Conservation (phyloP, 2,888 invertebrate species). For the Meiosimyza platycephala region DNA sequence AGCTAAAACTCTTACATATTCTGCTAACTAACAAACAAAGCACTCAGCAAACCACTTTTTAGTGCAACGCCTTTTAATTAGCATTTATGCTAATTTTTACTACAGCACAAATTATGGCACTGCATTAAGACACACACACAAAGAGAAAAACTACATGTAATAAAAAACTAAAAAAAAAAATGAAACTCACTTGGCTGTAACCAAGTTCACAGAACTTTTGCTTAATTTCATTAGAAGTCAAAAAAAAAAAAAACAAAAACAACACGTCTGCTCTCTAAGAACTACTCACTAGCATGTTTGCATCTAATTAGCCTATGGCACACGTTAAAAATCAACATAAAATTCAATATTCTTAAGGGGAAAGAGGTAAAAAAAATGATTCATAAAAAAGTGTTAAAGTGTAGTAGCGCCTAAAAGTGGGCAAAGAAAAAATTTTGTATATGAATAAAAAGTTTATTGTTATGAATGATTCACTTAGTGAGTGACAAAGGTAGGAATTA, state of each 20-base stretch:
- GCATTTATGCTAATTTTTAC: constrained; percentile 25
- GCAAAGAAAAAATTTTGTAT: not conserved
- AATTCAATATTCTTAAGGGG: constrained; percentile 15
- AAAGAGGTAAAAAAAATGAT: too few species aligned
- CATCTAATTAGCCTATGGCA: constrained; percentile 24
- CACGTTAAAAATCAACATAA: constrained; percentile 16
- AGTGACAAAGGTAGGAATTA: too few species aligned
- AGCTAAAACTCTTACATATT: not conserved
- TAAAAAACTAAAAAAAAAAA: not conserved
- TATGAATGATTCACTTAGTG: not conserved
- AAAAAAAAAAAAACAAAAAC: not conserved
- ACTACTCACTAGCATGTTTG: constrained; percentile 12
- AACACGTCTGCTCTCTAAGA: not conserved
- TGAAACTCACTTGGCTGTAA: not conserved
- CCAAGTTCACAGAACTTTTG: constrained; percentile 12
- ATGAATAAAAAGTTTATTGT: not conserved
- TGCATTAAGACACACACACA: constrained; percentile 13
- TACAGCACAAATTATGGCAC: constrained; percentile 15
- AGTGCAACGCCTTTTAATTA: not conserved
- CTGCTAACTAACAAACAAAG: not conserved
- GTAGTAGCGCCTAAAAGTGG: constrained; percentile 9
- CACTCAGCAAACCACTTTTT: not conserved
- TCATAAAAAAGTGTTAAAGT: constrained; percentile 1
- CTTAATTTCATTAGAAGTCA: constrained; percentile 12
- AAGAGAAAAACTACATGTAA: not conserved